phyloP scores from a whole-genome alignment of 2,797 vertebrate genomes.

The Hyperoplus immaculatus region DNA sequence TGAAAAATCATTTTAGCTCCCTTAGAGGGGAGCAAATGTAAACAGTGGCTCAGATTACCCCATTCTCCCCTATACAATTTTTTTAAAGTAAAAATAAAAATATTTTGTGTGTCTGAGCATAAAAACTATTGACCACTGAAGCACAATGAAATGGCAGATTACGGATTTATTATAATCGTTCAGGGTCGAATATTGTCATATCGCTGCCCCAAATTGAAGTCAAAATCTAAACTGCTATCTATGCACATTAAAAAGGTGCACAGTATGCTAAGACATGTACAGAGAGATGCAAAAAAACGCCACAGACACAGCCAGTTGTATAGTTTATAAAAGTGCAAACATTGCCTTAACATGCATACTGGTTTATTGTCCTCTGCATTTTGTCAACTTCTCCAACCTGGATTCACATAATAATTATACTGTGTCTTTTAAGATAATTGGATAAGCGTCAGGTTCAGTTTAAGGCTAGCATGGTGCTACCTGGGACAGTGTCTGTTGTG shows the following conservation, averaged over 20 bases:
- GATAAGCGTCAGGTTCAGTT: conserved; percentile 26
- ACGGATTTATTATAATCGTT: no score
- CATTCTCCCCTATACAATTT: no score
- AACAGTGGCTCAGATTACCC: no score
- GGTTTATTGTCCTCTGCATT: not conserved
- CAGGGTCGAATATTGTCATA: no score
- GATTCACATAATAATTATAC: conserved; percentile 3
- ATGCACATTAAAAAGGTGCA: not conserved
- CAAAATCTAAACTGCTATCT: no score
- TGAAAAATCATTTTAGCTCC: no score
- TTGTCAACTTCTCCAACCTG: conserved; percentile 5
- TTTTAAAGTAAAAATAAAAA: no score
- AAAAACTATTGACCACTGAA: not conserved
- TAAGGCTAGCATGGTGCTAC: not conserved
- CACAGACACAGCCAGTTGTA: conserved; percentile 12
- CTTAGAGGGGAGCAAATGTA: no score
- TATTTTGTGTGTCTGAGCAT: no score
- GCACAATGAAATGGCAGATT: not conserved
- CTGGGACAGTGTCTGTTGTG: conserved; percentile 18
- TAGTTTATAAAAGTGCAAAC: not conserved
- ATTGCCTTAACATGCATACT: not conserved
- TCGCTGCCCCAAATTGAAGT: no score
- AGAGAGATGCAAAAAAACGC: conserved; percentile 5
- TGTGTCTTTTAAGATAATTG: conserved; percentile 12
- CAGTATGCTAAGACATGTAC: not conserved